Percentiles rank a stretch among this genome's conserved stretches.
Evolutionary conservation across 2,797 vertebrate species (phyloP).

Genomic region (Sebastes nivosus): DNA sequence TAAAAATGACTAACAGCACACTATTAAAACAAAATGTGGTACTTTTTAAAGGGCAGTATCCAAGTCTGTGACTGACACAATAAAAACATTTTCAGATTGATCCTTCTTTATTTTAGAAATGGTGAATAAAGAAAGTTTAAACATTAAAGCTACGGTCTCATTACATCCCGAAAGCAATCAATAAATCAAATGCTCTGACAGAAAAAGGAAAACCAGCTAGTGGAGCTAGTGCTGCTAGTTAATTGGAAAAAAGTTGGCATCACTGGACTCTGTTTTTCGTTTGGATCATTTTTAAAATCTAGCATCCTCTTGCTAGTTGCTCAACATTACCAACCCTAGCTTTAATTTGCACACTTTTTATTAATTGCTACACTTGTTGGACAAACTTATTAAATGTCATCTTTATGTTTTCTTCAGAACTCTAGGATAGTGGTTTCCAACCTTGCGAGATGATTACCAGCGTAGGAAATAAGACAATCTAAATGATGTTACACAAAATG

Average conservation of each 20-base stretch:
- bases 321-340: too few species aligned
- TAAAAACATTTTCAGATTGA: not conserved
- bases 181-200: not conserved
- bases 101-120: not conserved
- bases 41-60: constrained; percentile 15
- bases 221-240: too few species aligned
- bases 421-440: not conserved
- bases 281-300: too few species aligned
- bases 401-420: not conserved
- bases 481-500: not conserved
- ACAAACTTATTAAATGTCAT: constrained; percentile 2
- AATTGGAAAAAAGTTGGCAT: too few species aligned
- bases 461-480: not conserved
- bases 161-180: not conserved
- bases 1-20: constrained; percentile 1
- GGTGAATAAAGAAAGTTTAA: not conserved
- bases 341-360: not conserved
- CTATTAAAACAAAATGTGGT: not conserved
- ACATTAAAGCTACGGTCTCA: not conserved
- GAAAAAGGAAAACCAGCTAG: not conserved
- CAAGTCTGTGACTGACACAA: not conserved
- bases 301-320: too few species aligned
- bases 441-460: not conserved
- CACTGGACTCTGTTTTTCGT: too few species aligned
- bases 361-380: not conserved